Evolutionary conservation across 2,888 invertebrate genomes (phyloP), one percentile per base, ranked within the genome.

Genomic region (Adelognathus sp.): DNA sequence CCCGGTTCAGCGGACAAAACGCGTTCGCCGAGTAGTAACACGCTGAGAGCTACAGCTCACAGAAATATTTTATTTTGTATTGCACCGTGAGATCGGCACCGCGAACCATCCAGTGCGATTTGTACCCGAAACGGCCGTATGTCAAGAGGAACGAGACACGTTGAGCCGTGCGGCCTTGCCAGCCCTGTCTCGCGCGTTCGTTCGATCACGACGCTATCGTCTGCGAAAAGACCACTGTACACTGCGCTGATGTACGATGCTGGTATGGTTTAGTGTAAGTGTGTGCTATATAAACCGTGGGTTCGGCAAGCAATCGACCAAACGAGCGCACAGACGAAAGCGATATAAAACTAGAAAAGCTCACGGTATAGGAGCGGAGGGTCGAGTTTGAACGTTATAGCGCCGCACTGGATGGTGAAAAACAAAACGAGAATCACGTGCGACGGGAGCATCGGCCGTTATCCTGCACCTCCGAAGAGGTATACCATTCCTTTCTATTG

Each of bases 1-100:
- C 67, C 70, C 80, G 81, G 79, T 58, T 70, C 75, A 67, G n/a
- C 41, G 69, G 44, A 63, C 64, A 76, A 56, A 76, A 69, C 74
- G 36, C 33, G 66, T 75, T 63, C 70, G 44, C 31, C 66, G 69
- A n/a, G n/a, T n/a, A n/a, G n/a, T n/a, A n/a, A 29, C n/a, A 54
- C 44, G 14, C 11, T 18, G 41, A 44, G 46, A 21, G 44, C 16
- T 64, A 50, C 44, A 72, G 14, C 29, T 52, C 24, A n/a, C n/a
- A n/a, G n/a, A n/a, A n/a, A n/a, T n/a, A n/a, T 9, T 4, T 36
- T 52, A 5, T 52, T 21, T 44, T 64, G 24, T 50, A 18, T 50
- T 16, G 52, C 50, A 7, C 18, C 11, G 24, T 33, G 29, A 16
- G 56, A 60, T 5, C 16, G 31, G 27, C 52, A 44, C 31, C 14